phyloP scores from a whole-genome alignment of 2,113 vertebrate species.

The Prunella himalayana region DNA sequence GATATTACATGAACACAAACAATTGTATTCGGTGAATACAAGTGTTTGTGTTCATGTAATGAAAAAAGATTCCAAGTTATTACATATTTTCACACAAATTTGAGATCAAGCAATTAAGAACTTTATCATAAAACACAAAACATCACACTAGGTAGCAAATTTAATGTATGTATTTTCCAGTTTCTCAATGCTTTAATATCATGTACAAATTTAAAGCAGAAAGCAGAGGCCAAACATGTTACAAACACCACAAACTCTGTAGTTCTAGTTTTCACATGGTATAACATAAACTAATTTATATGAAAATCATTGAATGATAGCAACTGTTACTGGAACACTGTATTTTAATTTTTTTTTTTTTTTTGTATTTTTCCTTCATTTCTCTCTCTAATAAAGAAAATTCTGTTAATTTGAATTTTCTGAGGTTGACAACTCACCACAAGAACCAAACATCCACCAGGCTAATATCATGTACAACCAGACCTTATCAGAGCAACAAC shows the following conservation, averaged over 20 bases:
- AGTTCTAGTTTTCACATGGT: not conserved
- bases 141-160: not conserved
- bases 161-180: not conserved
- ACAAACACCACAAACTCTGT: not conserved
- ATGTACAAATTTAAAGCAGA: not conserved
- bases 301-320: not conserved
- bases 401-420: not conserved
- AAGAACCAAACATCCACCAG: not conserved
- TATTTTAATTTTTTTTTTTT: not conserved
- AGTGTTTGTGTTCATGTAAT: not conserved
- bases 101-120: not conserved
- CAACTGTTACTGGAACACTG: rapidly evolving
- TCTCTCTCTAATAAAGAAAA: not conserved
- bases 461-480: not conserved
- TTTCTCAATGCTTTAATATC: not conserved
- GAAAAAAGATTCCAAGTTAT: not conserved
- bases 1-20: too few relatives aligned
- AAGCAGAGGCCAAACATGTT: not conserved
- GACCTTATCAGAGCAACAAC: not conserved
- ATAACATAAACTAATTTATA: not conserved
- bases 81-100: not conserved
- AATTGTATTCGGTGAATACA: not conserved
- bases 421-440: not conserved
- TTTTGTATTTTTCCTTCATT: not conserved
- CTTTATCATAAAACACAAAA: not conserved